phyloP scores from a whole-genome alignment of 1,140 invertebrate species.

The Penaeus japonicus region DNA sequence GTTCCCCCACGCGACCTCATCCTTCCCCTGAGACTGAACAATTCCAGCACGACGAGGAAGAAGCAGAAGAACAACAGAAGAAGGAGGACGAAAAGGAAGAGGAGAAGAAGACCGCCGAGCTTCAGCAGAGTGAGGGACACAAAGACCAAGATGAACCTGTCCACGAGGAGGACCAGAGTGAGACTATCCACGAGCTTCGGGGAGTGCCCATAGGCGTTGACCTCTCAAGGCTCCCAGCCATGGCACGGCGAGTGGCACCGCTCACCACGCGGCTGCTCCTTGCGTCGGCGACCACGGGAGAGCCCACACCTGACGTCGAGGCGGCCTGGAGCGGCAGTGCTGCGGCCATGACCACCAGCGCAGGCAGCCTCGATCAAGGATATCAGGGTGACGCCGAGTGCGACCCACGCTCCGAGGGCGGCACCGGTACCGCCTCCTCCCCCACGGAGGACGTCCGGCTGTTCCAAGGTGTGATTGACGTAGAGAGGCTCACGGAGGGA shows the following conservation, averaged over 20 bases:
- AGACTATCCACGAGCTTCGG: neutral
- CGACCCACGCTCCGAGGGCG: slow-evolving; percentile 56
- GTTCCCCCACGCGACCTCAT: slow-evolving; percentile 46
- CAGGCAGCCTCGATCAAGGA: slow-evolving; percentile 56
- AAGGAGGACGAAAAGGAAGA: slow-evolving; percentile 7
- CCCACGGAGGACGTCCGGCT: slow-evolving; percentile 56
- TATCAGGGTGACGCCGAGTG: slow-evolving; percentile 58
- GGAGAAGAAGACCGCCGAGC: neutral
- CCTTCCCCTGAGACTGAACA: slow-evolving; percentile 42
- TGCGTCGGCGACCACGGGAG: neutral
- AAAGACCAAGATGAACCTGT: neutral
- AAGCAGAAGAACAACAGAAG: slow-evolving; percentile 10
- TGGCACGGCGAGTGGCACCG: slow-evolving; percentile 27
- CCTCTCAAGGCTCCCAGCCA: slow-evolving; percentile 8
- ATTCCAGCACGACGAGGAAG: slow-evolving; percentile 39
- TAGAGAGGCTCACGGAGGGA: slow-evolving; percentile 49
- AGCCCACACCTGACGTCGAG: slow-evolving; percentile 10
- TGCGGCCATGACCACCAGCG: slow-evolving; percentile 55
- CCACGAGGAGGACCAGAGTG: neutral
- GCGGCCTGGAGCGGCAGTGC: slow-evolving; percentile 19
- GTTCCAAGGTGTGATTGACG: slow-evolving; percentile 54
- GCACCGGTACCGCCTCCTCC: slow-evolving; percentile 54
- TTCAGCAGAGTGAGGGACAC: neutral
- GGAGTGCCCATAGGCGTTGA: slow-evolving; percentile 20
- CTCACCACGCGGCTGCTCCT: slow-evolving; percentile 33